Percentiles rank a stretch among this genome's conserved stretches.
These are phyloP conservation scores for Brachypodius melanocephalos DNA, from an alignment of 2,113 vertebrate species.

Conservation along the genomic window DNA sequence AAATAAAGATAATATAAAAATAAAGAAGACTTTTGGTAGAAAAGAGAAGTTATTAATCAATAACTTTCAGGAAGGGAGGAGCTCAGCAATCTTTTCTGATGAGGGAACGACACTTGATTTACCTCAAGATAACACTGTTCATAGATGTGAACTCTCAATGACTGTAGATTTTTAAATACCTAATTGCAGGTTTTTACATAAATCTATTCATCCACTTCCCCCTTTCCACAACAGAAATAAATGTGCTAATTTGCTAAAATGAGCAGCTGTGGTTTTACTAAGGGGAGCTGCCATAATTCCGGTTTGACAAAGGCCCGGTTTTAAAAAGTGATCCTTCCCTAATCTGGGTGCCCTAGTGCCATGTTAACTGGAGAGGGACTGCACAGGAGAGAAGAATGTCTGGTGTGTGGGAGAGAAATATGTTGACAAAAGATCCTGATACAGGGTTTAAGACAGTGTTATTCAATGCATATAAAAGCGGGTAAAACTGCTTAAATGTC, in stretches of 20 bases:
- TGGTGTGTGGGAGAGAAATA: neutral
- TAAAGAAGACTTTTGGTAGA: neutral
- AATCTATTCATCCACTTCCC: neutral
- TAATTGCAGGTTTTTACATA: neutral
- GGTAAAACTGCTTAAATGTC: neutral
- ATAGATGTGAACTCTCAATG: neutral
- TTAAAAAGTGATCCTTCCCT: neutral
- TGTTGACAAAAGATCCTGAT: neutral
- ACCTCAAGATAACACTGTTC: neutral
- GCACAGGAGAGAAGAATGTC: neutral
- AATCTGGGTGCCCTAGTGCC: neutral
- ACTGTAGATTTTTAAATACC: neutral
- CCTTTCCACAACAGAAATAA: neutral
- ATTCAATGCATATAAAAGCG: neutral
- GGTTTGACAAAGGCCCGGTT: neutral
- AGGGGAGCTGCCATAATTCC: neutral
- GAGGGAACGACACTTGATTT: neutral
- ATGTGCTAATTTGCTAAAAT: neutral
- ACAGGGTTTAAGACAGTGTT: neutral
- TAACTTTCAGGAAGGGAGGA: neutral
- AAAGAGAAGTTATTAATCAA: neutral
- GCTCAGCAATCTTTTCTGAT: neutral
- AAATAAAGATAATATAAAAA: neutral
- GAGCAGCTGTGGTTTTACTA: neutral
- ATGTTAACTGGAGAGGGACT: neutral